Evolutionary conservation across 2,888 invertebrate species (phyloP), one percentile per base, ranked within the genome.

Genomic region (Epicampocera succincta): DNA sequence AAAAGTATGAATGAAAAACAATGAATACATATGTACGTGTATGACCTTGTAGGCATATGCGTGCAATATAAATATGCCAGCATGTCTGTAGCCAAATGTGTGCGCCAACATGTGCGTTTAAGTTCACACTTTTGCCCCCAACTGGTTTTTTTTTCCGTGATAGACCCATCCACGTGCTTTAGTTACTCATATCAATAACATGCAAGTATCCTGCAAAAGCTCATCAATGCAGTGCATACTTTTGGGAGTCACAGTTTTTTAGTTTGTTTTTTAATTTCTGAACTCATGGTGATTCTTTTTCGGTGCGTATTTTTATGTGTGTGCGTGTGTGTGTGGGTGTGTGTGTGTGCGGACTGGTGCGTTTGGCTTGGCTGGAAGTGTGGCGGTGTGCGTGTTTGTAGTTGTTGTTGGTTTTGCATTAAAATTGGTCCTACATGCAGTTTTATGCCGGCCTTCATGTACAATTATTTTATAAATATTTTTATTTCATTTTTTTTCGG

Each of bases 1-100:
- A 46, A 72, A 78, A 72, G 71, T 61, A 72, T 82, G 82, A 82
- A 82, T 78, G 82, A 78, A 78, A 50, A 71, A 69, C 58, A 73
- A 58, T 65, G 56, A 46, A 33, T 33, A 33, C 33, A 33, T 33
- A 33, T 33, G 33, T 33, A 33, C 8, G 33, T 33, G 9, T 8
- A 44, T 65, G 38, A 38, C 40, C 25, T 21, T 40, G 42, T 15
- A 21, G 71, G 48, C 25, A 13, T 65, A 52, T 68, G 68, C 42
- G 56, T 74, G 44, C 29, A 56, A 21, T 15, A 38, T 56, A 12
- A 29, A 54, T 40, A 40, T 44, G 33, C 33, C 5, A 33, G 33
- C 33, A 33, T 33, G 9, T 33, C 6, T 33, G 8, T 33, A 25
- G 25, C 5, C 5, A 33, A 1, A 33, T 33, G 33, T 33, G 25